phyloP scores from a whole-genome alignment of 2,888 invertebrate species.

The Drosophila gaucha region DNA sequence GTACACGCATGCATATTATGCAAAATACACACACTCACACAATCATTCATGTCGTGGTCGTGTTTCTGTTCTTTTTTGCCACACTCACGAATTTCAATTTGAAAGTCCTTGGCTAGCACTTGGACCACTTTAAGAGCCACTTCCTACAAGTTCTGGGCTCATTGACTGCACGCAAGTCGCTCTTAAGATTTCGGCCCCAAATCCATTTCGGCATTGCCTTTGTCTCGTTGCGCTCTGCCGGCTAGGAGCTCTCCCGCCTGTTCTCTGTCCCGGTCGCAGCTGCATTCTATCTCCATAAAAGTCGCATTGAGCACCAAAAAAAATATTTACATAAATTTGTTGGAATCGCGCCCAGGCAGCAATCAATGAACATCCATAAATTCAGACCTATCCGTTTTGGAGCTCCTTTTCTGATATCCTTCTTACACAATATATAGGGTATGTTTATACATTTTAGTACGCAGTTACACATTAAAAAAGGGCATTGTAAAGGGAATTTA shows the following conservation, averaged over 20 bases:
- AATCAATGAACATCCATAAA: conserved; percentile 78
- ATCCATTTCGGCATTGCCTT: conserved; percentile 25
- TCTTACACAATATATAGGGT: not conserved
- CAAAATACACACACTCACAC: not conserved
- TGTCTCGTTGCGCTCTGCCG: conserved; percentile 45
- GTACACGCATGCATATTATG: conserved; percentile 5
- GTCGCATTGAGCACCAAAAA: conserved; percentile 57
- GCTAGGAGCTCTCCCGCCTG: not conserved
- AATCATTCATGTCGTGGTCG: conserved; percentile 3
- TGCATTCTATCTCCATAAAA: conserved; percentile 77
- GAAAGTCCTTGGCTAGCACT: conserved; percentile 43
- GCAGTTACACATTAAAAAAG: not conserved
- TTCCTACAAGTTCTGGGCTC: conserved; percentile 45
- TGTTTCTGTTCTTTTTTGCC: conserved; percentile 5
- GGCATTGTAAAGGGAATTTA: not conserved
- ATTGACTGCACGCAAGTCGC: conserved; percentile 50
- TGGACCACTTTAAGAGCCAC: conserved; percentile 55
- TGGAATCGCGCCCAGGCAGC: conserved; percentile 44
- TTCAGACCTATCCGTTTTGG: conserved; percentile 60
- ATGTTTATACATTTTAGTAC: not conserved
- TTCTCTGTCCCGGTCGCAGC: conserved; percentile 46
- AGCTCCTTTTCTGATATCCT: conserved; percentile 13
- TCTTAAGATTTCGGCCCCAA: conserved; percentile 22
- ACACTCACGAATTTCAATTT: conserved; percentile 50
- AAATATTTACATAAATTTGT: conserved; percentile 73